A percentile compares a stretch with the other conserved stretches of the same genome.
phyloP scores from a whole-genome alignment of 2,797 vertebrate species.

The Betta splendens region DNA sequence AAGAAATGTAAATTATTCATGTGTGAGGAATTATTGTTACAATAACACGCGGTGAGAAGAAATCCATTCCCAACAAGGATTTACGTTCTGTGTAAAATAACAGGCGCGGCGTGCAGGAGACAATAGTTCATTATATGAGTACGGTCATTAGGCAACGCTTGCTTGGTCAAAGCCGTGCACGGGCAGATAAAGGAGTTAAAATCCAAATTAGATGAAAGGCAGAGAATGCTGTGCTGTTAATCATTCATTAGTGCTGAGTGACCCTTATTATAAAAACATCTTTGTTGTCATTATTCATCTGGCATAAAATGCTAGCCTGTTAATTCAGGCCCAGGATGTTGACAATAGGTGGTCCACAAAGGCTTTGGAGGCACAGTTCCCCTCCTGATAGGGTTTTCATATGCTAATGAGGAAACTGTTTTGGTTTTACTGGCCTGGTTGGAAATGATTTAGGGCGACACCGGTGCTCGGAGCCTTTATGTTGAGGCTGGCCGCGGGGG shows the following conservation, averaged over 20 bases:
- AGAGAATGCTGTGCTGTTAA: conserved; percentile 50
- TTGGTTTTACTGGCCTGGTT: conserved; percentile 80
- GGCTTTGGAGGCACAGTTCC: conserved; percentile 53
- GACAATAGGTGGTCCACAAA: conserved; percentile 70
- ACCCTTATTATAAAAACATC: conserved; percentile 76
- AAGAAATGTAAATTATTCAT: conserved; percentile 44
- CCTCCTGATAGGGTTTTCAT: conserved; percentile 69
- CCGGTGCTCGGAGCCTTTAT: conserved; percentile 73
- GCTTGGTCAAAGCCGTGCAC: conserved; percentile 16
- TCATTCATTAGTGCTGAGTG: conserved; percentile 70
- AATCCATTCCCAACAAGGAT: conserved; percentile 25
- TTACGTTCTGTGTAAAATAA: conserved; percentile 19
- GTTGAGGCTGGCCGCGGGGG: conserved; percentile 62
- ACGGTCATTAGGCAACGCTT: conserved; percentile 11
- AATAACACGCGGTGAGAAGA: conserved; percentile 26
- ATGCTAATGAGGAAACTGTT: conserved; percentile 80
- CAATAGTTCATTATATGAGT: neutral
- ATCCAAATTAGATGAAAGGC: conserved; percentile 35
- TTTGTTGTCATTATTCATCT: conserved; percentile 76
- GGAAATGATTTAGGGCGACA: conserved; percentile 85
- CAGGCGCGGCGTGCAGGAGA: conserved; percentile 10
- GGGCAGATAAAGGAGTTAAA: conserved; percentile 8
- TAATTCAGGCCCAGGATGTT: conserved; percentile 65
- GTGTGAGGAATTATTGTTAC: conserved; percentile 20
- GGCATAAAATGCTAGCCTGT: conserved; percentile 67